Percentiles rank a stretch among this genome's conserved stretches.
These are phyloP conservation scores for Ceratina japonica DNA, from an alignment of 1,140 invertebrate species.

Conservation along the genomic window DNA sequence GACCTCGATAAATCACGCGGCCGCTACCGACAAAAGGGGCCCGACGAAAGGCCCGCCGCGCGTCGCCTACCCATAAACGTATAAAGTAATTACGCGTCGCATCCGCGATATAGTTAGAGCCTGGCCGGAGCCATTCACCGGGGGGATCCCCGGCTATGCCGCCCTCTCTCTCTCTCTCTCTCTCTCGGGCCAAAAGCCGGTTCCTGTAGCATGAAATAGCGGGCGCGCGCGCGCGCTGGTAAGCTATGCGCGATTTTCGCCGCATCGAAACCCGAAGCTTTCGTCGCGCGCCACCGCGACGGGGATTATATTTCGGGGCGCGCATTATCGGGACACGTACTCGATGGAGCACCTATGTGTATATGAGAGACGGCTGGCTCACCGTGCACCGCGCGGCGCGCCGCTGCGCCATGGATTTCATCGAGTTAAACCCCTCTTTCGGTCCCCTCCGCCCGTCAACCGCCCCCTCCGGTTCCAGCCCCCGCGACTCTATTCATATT, in stretches of 20 bases:
- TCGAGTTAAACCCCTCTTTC: slow-evolving; percentile 55
- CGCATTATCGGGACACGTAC: slow-evolving; percentile 65
- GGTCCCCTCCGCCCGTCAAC: slow-evolving; percentile 2
- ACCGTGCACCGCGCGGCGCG: neutral
- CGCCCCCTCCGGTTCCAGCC: slow-evolving; percentile 18
- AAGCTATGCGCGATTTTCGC: slow-evolving; percentile 59
- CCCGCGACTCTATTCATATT: slow-evolving; percentile 58
- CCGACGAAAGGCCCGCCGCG: slow-evolving; percentile 63
- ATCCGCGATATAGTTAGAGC: slow-evolving; percentile 45
- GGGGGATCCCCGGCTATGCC: slow-evolving; percentile 47
- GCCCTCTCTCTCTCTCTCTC: slow-evolving; percentile 17
- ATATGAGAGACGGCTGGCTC: slow-evolving; percentile 37
- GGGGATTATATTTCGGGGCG: slow-evolving; percentile 68
- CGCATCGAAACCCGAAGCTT: slow-evolving; percentile 51
- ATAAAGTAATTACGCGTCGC: slow-evolving; percentile 70
- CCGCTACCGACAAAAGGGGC: slow-evolving; percentile 60
- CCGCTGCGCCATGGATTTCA: slow-evolving; percentile 43
- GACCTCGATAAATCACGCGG: slow-evolving; percentile 62
- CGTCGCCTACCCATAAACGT: slow-evolving; percentile 58
- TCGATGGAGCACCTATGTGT: slow-evolving; percentile 39
- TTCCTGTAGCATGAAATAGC: slow-evolving; percentile 29
- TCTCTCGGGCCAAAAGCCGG: slow-evolving; percentile 34
- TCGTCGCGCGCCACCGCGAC: slow-evolving; percentile 51
- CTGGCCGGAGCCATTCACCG: slow-evolving; percentile 44
- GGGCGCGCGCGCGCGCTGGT: slow-evolving; percentile 11